These are phyloP conservation scores for Oreochromis grahami DNA, from an alignment of 2,797 vertebrate species.

Conservation along the genomic window DNA sequence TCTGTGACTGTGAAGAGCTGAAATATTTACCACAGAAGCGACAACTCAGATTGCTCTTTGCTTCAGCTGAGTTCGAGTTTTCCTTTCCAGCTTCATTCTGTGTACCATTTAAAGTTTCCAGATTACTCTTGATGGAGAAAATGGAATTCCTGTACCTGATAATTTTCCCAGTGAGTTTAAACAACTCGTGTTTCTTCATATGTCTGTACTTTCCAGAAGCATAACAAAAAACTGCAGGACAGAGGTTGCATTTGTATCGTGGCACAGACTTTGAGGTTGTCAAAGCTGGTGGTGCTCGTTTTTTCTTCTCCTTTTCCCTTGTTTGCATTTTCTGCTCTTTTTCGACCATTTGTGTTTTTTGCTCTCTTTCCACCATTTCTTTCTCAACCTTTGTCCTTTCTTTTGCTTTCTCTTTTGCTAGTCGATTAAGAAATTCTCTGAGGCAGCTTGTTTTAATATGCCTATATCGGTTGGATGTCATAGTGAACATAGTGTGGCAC, in stretches of 20 bases:
- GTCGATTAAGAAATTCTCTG: conserved; percentile 41
- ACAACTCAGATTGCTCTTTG: conserved; percentile 46
- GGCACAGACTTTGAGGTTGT: neutral
- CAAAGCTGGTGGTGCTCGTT: neutral
- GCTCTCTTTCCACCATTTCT: neutral
- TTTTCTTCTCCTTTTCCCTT: conserved; percentile 15
- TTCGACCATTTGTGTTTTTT: neutral
- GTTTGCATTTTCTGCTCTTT: neutral
- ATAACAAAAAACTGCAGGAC: conserved; percentile 68
- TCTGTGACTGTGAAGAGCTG: conserved; percentile 19
- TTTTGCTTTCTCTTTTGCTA: conserved; percentile 14
- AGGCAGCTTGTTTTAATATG: conserved; percentile 71
- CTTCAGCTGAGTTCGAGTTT: neutral
- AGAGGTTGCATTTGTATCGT: conserved; percentile 66
- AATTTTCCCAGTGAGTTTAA: conserved; percentile 58
- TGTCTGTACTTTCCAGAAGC: conserved; percentile 74
- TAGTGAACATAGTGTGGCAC: conserved; percentile 63
- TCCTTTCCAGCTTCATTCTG: conserved; percentile 1
- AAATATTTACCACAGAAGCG: conserved; percentile 71
- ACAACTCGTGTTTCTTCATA: conserved; percentile 72
- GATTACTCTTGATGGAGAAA: neutral
- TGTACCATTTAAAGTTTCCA: neutral
- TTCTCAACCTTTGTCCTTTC: neutral
- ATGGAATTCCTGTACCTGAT: conserved; percentile 47
- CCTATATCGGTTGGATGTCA: conserved; percentile 61